Percentiles rank a stretch among this genome's conserved stretches.
Conservation (phyloP, 2,113 vertebrate species). For the Carlito syrichta region DNA sequence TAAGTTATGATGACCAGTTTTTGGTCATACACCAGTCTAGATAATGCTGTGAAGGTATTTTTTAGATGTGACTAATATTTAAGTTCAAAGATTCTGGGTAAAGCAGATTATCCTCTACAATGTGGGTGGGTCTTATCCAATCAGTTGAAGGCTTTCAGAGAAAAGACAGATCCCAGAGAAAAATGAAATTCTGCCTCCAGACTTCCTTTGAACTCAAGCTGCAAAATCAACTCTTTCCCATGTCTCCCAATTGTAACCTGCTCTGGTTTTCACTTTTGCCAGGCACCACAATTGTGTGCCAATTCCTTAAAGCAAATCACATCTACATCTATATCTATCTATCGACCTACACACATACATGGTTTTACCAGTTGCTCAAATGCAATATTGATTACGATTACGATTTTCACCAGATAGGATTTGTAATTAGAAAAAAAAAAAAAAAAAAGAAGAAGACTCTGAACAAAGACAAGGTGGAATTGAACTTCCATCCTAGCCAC, state of each 20-base stretch:
- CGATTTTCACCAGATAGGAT: neutral
- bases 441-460: neutral
- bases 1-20: neutral
- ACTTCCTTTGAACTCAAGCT: neutral
- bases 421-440: neutral
- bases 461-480: neutral
- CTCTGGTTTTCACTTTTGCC: neutral
- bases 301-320: neutral
- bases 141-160: neutral
- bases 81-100: neutral
- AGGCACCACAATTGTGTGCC: neutral
- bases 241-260: neutral
- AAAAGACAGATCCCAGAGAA: neutral
- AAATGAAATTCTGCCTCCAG: neutral
- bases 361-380: neutral
- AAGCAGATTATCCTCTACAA: neutral
- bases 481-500: neutral
- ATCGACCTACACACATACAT: no score
- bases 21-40: neutral
- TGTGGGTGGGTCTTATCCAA: neutral
- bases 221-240: neutral
- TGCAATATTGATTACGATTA: neutral
- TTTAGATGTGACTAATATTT: neutral
- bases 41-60: neutral
- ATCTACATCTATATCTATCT: neutral